Evolutionary conservation across 2,888 invertebrate species (phyloP), one percentile per base, ranked within the genome.

Genomic region (Cryptocheilus praepositus): DNA sequence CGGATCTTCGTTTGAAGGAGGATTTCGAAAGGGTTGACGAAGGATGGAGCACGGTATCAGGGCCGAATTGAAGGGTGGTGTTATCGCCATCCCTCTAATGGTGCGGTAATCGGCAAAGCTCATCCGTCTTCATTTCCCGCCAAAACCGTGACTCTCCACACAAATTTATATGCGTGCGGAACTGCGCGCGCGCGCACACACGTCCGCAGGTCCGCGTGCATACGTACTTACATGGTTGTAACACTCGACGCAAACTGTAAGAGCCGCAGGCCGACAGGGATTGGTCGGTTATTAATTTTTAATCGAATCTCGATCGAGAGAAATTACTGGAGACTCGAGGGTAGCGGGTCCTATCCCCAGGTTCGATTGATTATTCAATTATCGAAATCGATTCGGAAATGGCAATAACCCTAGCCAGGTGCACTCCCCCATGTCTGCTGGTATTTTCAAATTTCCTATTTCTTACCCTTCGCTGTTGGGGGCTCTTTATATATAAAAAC

Each of bases 351-450:
- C 62, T 53, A 66, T 59, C 66, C 62, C 43, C 56, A 36, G 61
- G 59, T 79, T 75, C 80, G 80, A 83, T 85, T 84, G 85, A 86
- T 85, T 84, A 86, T 86, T 85, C 83, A 83, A 86, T 87, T 86
- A 85, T 82, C 82, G 81, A 85, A 84, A 86, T 86, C 83, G 83
- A 85, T 84, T 86, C 84, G 85, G 84, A 86, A 86, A 86, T 86
- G 76, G 82, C 81, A 67, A 73, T 76, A 76, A 76, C 65, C 56
- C 67, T 62, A 54, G 56, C 64, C 62, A 58, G 49, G 49, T 55
- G 51, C 16, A 36, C 36, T 36, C 28, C 63, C 73, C 64, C 64
- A 58, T 56, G 49, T 51, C 55, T 45, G 36, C 43, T 19, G 49
- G 49, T 49, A 55, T 64, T 55, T 61, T 59, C 59, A 25, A 49